Evolutionary conservation across 1,140 invertebrate species (phyloP).

Genomic region (Papilio aristodemus): DNA sequence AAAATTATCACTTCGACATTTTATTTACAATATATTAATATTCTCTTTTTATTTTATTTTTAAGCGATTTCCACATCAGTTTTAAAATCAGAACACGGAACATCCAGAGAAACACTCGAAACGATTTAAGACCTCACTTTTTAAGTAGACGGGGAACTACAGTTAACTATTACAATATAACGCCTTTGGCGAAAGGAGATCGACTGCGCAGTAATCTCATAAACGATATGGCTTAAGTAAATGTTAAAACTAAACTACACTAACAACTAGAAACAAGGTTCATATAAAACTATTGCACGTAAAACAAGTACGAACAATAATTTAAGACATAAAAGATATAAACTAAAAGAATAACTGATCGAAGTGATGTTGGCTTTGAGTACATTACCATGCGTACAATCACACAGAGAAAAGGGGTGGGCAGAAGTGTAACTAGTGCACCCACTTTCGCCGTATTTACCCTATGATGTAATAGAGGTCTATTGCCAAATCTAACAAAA

Average conservation of each 20-base stretch:
- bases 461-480: too few relatives aligned
- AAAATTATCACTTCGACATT: conserved; percentile 54
- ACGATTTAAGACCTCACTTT: conserved; percentile 45
- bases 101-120: conserved; percentile 55
- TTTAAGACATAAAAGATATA: conserved; percentile 34
- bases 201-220: conserved; percentile 57
- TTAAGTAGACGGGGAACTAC: conserved; percentile 30
- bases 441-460: too few relatives aligned
- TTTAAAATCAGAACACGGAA: conserved; percentile 61
- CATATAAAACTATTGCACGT: conserved; percentile 48
- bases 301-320: conserved; percentile 41
- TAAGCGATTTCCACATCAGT: conserved; percentile 57
- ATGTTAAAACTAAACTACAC: conserved; percentile 44
- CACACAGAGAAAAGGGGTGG: too few relatives aligned
- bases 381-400: not conserved
- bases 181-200: conserved; percentile 60
- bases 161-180: conserved; percentile 26
- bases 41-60: conserved; percentile 66
- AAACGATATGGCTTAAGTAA: conserved; percentile 53
- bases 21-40: conserved; percentile 80
- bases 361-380: not conserved
- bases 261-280: conserved; percentile 44
- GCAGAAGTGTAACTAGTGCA: too few relatives aligned
- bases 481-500: too few relatives aligned
- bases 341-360: not conserved